These are phyloP conservation scores for Propithecus coquereli DNA, from an alignment of 2,113 vertebrate species.

Conservation along the genomic window DNA sequence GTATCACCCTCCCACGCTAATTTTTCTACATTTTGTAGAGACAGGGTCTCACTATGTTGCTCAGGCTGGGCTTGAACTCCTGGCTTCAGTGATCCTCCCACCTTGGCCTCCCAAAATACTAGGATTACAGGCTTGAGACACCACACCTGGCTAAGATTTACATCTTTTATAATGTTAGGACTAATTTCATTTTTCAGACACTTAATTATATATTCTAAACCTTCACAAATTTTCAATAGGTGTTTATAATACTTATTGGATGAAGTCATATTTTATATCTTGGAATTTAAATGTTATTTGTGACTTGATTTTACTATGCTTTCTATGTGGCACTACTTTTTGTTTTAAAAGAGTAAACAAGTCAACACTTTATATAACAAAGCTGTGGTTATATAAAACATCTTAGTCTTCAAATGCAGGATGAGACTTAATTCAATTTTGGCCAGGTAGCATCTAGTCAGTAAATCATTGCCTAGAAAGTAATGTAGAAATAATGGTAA, in stretches of 20 bases:
- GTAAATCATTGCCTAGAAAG: slow-evolving; percentile 4
- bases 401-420: neutral
- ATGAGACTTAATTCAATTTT: neutral
- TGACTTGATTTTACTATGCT: slow-evolving; percentile 36
- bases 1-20: no score
- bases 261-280: slow-evolving; percentile 10
- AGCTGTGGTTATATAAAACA: neutral
- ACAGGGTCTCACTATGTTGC: no score
- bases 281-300: slow-evolving; percentile 9
- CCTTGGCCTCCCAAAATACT: no score
- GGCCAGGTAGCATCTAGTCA: neutral
- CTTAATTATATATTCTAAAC: neutral
- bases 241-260: neutral
- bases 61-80: no score
- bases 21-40: no score
- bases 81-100: no score
- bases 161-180: neutral
- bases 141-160: neutral
- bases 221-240: slow-evolving; percentile 24
- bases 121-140: no score
- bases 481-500: neutral
- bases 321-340: neutral
- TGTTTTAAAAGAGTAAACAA: slow-evolving; percentile 34
- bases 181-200: slow-evolving; percentile 41
- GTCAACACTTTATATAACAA: slow-evolving; percentile 13